Evolutionary conservation across 1,140 invertebrate genomes (phyloP), one percentile per base, ranked within the genome.

Genomic region (honey bee (Apis mellifera)): DNA sequence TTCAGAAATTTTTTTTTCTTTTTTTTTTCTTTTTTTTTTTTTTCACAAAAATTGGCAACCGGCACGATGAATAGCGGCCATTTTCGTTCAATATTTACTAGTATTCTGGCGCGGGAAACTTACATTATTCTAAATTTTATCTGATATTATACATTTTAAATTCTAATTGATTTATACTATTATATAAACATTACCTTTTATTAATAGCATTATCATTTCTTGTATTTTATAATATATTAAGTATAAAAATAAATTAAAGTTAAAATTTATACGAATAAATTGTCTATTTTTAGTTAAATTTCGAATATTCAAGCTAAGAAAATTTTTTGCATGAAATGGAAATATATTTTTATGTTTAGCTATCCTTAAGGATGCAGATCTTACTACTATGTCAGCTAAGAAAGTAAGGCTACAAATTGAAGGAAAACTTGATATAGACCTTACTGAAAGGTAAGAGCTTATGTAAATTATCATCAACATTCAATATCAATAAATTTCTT

Each of bases 361-460:
- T 75, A 98, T 98, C 88, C 95, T 99, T 7, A 97, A 98, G 94
- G 96, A 96, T 94, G 97, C 98, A 9, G 97, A 98, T 91, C 94
- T 98, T 15, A 96, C 96, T 12, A 96, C 96, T 57, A 97, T 97
- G 87, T 98, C 98, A 17, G 96, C 97, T 2, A 99, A 98, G 90
- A 98, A 98, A 93, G 97, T 99, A n/a, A 96, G 98, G 52, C 96
- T 97, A 93, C 96, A 97, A 90, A 94, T 99, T 78, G 97, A 99
- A 93, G 95, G 97, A 82, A 97, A 97, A 90, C 94, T 98, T 17
- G 96, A 96, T 62, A 95, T 96, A 78, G 97, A 98, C 88, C 94
- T 99, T 19, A 94, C 95, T 48, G 95, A 95, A 89, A 95, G 95
- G 95, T 95, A 93, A 92, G 23, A n/a, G 8, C 1, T 11, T 11